These are phyloP conservation scores for Pelvicachromis taeniatus DNA, from an alignment of 2,113 vertebrate genomes.

Conservation along the genomic window DNA sequence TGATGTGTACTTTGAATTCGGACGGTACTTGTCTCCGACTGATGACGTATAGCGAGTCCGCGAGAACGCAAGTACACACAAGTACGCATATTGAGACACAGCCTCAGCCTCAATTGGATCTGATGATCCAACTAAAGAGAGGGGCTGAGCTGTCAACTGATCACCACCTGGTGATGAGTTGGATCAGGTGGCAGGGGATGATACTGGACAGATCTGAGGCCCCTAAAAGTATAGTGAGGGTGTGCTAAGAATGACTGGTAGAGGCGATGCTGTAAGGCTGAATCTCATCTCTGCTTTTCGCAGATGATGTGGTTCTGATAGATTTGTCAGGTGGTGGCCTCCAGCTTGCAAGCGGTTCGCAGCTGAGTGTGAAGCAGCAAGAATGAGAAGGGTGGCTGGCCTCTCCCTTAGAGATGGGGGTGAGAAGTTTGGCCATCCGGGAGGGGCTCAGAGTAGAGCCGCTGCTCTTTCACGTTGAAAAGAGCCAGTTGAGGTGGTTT, in stretches of 20 bases:
- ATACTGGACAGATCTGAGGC: neutral
- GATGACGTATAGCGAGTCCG: too few relatives aligned
- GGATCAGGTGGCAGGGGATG: neutral
- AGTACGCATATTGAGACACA: too few relatives aligned
- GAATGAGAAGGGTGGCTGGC: neutral
- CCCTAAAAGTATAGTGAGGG: neutral
- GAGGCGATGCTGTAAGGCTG: neutral
- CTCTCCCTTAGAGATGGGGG: neutral
- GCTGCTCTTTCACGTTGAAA: too few relatives aligned
- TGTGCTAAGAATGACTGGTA: neutral
- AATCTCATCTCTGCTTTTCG: neutral
- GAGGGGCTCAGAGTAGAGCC: too few relatives aligned
- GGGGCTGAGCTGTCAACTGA: neutral
- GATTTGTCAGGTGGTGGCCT: accelerated
- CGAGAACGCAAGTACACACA: too few relatives aligned
- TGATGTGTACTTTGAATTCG: too few relatives aligned
- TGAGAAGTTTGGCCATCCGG: too few relatives aligned
- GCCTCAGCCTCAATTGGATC: too few relatives aligned
- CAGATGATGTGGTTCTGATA: neutral
- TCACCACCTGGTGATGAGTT: neutral
- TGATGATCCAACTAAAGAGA: too few relatives aligned
- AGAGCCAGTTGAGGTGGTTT: too few relatives aligned
- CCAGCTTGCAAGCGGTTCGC: neutral
- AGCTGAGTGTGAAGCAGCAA: neutral
- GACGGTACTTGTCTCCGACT: too few relatives aligned